Evolutionary conservation across 2,888 invertebrate genomes (phyloP).

Genomic region (Drosophila rellima): DNA sequence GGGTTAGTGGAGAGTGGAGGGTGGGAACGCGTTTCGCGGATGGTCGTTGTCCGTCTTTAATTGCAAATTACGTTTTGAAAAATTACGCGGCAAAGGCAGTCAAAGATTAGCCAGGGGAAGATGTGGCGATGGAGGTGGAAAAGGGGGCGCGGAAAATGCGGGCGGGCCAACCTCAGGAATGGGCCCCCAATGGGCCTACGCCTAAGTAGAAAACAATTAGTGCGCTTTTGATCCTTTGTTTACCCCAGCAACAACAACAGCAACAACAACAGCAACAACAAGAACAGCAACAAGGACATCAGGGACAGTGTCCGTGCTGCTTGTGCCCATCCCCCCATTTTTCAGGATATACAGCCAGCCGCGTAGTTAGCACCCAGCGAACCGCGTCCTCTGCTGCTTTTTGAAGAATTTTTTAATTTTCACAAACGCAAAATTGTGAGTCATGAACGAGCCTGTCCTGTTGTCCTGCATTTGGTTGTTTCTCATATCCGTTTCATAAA

Average conservation of each 20-base stretch:
- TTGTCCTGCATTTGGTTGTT: constrained; percentile 66
- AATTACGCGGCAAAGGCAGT: constrained; percentile 74
- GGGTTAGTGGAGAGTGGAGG: neutral
- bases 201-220: constrained; percentile 83
- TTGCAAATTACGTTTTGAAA: constrained; percentile 83
- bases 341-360: constrained; percentile 38
- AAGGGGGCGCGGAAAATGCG: neutral
- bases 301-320: constrained; percentile 17
- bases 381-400: constrained; percentile 63
- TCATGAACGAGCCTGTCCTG: constrained; percentile 46
- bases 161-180: constrained; percentile 13
- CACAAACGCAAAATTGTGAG: constrained; percentile 72
- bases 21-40: constrained; percentile 54
- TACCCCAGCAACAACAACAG: constrained; percentile 69
- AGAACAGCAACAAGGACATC: constrained; percentile 34
- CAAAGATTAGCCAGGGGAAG: constrained; percentile 65
- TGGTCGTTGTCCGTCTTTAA: constrained; percentile 71
- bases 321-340: neutral
- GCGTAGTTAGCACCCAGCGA: constrained; percentile 75
- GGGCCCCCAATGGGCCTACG: constrained; percentile 48
- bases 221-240: constrained; percentile 84
- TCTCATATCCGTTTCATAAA: constrained; percentile 79
- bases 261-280: constrained; percentile 63
- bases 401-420: constrained; percentile 78
- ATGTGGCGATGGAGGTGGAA: neutral